Evolutionary conservation across 2,113 vertebrate genomes (phyloP), one percentile per base, ranked within the genome.

Genomic region (Grallaria varia): DNA sequence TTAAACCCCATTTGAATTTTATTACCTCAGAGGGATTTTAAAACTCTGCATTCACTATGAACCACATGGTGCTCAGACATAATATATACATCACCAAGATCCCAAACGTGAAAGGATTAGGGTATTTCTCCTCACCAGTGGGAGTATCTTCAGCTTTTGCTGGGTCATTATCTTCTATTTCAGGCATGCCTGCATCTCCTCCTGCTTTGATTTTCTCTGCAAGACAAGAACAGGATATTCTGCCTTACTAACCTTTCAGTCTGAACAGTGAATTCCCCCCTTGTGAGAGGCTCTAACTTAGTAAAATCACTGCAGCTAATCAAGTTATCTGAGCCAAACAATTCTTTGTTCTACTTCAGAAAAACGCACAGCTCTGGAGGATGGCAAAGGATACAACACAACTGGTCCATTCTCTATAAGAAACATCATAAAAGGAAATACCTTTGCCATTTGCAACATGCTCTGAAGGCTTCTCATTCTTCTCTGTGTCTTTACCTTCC

Each of bases 171-270:
- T 99, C 99, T 97, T 99, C 99, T 97, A 99, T 99, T 74, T 98
- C 99, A 82, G 99, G 99, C 99, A 99, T 99, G 77, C 99, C 99
- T 80, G 99, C 99, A 91, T 99, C 99, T 97, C 98, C 98, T 92
- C 98, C 98, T 74, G 97, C 96, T 89, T 99, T 99, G 31, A 98
- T 97, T 96, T 99, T 97, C 73, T 99, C 99, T 97, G 98, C 95
- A 97, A 97, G 93, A 87, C 58, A 97, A 91, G 58, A 87, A 95
- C 3, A 96, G 71, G 30, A 90, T 39, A 47, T 71, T 60, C 50
- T 76, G 53, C 72, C 50, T 95, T 88, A 90, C 7, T 68, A 66
- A 69, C 27, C 42, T 50, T 40, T 4, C 66, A 30, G 47, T 27
- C 17, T 75, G 30, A 87, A 31, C 25, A 52, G 56, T 22, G 22